Evolutionary conservation across 1,140 invertebrate species (phyloP), one percentile per base, ranked within the genome.

Genomic region (Saccostrea glomerata): DNA sequence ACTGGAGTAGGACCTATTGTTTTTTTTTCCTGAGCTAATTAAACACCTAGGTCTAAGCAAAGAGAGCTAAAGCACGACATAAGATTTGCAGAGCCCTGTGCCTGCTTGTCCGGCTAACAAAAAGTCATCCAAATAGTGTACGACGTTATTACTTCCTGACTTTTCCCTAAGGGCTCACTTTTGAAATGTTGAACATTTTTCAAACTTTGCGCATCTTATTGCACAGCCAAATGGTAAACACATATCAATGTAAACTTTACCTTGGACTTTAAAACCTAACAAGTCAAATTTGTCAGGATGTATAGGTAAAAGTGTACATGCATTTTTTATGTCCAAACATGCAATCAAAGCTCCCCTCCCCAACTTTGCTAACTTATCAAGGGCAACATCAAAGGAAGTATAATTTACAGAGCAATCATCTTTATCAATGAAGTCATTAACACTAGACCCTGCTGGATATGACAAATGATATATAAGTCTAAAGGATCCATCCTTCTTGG

Each of bases 171-270:
- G n/a, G n/a, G n/a, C n/a, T n/a, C n/a, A n/a, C n/a, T n/a, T n/a
- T n/a, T n/a, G n/a, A n/a, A n/a, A n/a, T n/a, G n/a, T n/a, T n/a
- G n/a, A n/a, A n/a, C n/a, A n/a, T n/a, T n/a, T n/a, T n/a, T n/a
- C n/a, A n/a, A n/a, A n/a, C n/a, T n/a, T n/a, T n/a, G n/a, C n/a
- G n/a, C 30, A 73, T n/a, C 23, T 17, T 0, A 23, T 13, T 11
- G 60, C 30, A 73, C 85, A 86, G 13, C 9, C 30, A 82, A 82
- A 82, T 47, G 77, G 77, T 82, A 40, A 82, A 40, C 77, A 82
- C 47, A 47, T 82, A 54, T 82, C 12, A 6, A 82, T 30, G 77
- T 47, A 82, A 1, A 47, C 30, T 12, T 54, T 47, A 30, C 23
- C 25, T 17, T 2, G 2, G 5, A 82, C 11, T 82, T 30, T 82